Conservation (phyloP, 2,888 invertebrate genomes). For the Pediacus dermestoides region DNA sequence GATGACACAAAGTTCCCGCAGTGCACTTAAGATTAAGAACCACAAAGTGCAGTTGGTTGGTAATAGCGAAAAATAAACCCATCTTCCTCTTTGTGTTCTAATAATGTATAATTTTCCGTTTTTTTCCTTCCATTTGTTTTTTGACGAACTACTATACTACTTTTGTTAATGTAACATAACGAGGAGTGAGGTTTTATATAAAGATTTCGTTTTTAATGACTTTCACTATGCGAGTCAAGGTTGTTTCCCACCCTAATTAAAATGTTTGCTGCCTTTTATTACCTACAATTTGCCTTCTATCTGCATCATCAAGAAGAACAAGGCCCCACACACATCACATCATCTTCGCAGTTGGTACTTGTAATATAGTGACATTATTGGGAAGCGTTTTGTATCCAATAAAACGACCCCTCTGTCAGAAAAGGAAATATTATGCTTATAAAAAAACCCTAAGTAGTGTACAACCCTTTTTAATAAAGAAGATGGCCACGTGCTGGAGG, state of each 20-base stretch:
- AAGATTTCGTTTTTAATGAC: constrained; percentile 26
- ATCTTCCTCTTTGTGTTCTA: constrained; percentile 25
- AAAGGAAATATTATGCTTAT: constrained; percentile 43
- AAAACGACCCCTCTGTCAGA: constrained; percentile 37
- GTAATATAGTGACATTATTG: background rate
- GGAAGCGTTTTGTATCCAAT: too few species aligned
- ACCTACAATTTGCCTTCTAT: too few species aligned
- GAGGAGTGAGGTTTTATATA: constrained; percentile 30
- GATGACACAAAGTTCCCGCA: constrained; percentile 16
- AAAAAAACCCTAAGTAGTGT: constrained; percentile 44
- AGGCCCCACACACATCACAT: too few species aligned
- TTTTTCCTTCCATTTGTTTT: background rate
- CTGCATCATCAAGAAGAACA: too few species aligned
- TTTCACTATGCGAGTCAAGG: constrained; percentile 10
- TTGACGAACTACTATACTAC: constrained; percentile 17
- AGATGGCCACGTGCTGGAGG: constrained; percentile 42
- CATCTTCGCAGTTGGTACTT: constrained; percentile 1
- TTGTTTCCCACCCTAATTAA: constrained; percentile 21
- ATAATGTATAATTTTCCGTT: constrained; percentile 30
- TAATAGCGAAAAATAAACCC: constrained; percentile 28
- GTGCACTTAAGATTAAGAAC: constrained; percentile 23
- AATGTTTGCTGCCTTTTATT: constrained; percentile 17
- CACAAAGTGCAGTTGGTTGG: too few species aligned
- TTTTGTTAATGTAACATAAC: constrained; percentile 31
- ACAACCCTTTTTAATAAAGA: constrained; percentile 49